These are phyloP conservation scores for Druon quercuslanigerum DNA, from an alignment of 1,140 invertebrate species.

Conservation along the genomic window DNA sequence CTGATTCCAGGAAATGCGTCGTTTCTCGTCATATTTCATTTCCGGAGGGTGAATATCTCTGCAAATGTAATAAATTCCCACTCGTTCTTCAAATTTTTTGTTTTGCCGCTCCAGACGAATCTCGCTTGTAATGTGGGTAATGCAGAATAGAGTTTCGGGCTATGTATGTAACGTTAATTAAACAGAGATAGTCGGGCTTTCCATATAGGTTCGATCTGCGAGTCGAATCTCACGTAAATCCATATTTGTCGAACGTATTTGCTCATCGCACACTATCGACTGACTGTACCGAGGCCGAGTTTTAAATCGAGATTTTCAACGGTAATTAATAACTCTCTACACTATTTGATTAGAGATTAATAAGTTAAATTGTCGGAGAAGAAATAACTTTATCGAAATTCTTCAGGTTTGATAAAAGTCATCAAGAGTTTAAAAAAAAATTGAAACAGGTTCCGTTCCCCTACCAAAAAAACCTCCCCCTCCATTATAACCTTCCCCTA, in stretches of 20 bases:
- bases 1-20: too few species aligned
- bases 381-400: conserved; percentile 23
- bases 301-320: conserved; percentile 56
- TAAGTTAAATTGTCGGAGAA: conserved; percentile 46
- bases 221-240: conserved; percentile 45
- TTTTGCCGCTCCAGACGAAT: neutral
- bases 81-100: neutral
- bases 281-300: conserved; percentile 37
- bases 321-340: conserved; percentile 51
- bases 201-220: conserved; percentile 8
- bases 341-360: conserved; percentile 55
- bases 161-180: conserved; percentile 16
- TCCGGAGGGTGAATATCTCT: too few species aligned
- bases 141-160: neutral
- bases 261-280: conserved; percentile 53
- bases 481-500: too few species aligned
- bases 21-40: too few species aligned
- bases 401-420: neutral
- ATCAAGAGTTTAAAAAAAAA: too few species aligned
- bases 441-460: too few species aligned
- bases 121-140: neutral
- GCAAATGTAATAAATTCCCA: too few species aligned
- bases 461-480: too few species aligned
- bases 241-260: conserved; percentile 59
- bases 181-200: conserved; percentile 1